phyloP scores from a whole-genome alignment of 2,113 vertebrate genomes.

The Chaetodon trifascialis region DNA sequence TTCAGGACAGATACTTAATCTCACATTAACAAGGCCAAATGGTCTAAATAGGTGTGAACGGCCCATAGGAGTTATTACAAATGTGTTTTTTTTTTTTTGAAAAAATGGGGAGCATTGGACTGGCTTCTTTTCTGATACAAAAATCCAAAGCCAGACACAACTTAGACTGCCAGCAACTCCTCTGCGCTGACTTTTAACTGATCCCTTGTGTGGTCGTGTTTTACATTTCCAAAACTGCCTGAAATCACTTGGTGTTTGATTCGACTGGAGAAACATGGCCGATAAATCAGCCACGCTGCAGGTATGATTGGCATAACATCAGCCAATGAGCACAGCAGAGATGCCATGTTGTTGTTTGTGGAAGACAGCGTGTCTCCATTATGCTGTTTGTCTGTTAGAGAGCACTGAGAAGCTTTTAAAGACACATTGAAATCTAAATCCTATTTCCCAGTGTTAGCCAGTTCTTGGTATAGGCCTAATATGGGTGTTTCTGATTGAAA shows the following conservation, averaged over 20 bases:
- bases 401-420: not conserved
- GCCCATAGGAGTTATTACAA: slow-evolving; percentile 12
- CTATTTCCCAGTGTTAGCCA: not conserved
- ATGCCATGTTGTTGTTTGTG: not conserved
- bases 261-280: not conserved
- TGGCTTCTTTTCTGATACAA: not conserved
- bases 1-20: slow-evolving; percentile 37
- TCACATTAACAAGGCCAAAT: slow-evolving; percentile 42
- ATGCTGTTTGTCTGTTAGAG: not conserved
- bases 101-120: not conserved
- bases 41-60: slow-evolving; percentile 7
- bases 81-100: slow-evolving; percentile 7
- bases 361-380: not conserved
- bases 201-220: not conserved
- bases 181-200: not conserved
- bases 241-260: not conserved
- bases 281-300: not conserved
- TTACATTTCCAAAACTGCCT: not conserved
- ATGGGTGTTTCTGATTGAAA: not conserved
- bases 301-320: not conserved
- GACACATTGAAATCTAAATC: not conserved
- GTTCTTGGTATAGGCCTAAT: not conserved
- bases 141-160: not conserved
- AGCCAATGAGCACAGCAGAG: not conserved
- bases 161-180: not conserved